Base-by-base conservation (phyloP, 1,140 invertebrate genomes). In the Geopemphigus sp. region DNA sequence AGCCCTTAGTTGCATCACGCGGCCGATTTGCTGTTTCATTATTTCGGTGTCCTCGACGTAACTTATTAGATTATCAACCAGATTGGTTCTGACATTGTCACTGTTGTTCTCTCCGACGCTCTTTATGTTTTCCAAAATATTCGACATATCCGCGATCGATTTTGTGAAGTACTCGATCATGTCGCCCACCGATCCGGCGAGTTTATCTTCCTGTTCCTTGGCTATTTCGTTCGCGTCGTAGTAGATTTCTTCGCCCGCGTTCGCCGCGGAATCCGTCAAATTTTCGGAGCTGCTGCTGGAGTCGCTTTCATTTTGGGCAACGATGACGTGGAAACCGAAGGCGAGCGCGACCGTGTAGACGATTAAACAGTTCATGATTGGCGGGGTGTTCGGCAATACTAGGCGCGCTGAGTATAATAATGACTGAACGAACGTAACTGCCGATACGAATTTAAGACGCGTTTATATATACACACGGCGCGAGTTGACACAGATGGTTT, bases 361-460 rank as follows among this genome's bases (percentile, higher is more conserved):
- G 15, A 63, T 26, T 24, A 78, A 59, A 26, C 39, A 57, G 17
- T 78, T 78, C 74, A 78, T 78, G 56, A 29, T n/a, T 19, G 59
- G 24, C 24, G 19, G 10, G 12, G 47, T 47, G 59, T 47, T 19
- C 11, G 59, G 32, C 59, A 24, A 39, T 22, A 45, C 3, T 26
- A 26, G 54, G 45, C 59, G 2, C 17, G 29, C 57, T 78, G n/a
- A 10, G n/a, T n/a, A 63, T 2, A 50, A 63, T 50, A 17, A 29
- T 63, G 39, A 26, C 1, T 59, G 19, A 24, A 24, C 6, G 53
- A 74, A 57, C 59, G 53, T 39, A 74, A 74, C n/a, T 74, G 32
- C 5, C 0, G 26, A 29, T 39, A 17, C 26, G 6, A 29, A n/a
- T 4, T 54, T 29, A 72, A 54, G 17, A 32, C 24, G 19, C 29